Conservation (phyloP, 53 echinoderm and acorn worm species). For the Astropecten irregularis region DNA sequence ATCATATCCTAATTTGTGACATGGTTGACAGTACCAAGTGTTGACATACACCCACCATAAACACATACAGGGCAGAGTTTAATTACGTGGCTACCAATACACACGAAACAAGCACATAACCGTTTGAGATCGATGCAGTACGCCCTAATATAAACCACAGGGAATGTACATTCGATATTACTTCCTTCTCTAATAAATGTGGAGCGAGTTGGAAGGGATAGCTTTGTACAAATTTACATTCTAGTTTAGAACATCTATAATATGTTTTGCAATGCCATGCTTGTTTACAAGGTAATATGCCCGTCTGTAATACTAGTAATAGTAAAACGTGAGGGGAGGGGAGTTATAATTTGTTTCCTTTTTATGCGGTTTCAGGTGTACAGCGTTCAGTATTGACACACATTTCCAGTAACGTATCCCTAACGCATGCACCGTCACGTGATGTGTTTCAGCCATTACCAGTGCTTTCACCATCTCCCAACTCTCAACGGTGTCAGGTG, state of each 20-base stretch:
- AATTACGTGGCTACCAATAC: slow-evolving; percentile 15
- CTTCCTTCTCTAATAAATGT: background rate
- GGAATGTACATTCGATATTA: background rate
- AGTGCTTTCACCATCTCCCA: background rate
- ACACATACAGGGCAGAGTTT: background rate
- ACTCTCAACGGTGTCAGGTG: background rate
- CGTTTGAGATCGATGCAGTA: slow-evolving; percentile 13
- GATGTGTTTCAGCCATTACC: background rate
- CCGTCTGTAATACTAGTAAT: too few relatives aligned
- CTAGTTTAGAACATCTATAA: slow-evolving; percentile 5
- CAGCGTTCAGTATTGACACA: too few relatives aligned
- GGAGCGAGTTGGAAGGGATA: background rate
- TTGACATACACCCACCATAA: background rate
- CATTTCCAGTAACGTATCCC: too few relatives aligned
- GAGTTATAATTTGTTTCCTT: too few relatives aligned
- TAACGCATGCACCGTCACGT: background rate
- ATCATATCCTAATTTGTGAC: too few relatives aligned
- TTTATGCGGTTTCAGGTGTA: too few relatives aligned
- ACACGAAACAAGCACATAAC: background rate
- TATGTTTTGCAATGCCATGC: slow-evolving; percentile 7
- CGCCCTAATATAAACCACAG: slow-evolving; percentile 2
- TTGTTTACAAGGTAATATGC: too few relatives aligned
- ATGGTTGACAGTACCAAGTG: background rate
- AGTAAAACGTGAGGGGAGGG: too few relatives aligned
- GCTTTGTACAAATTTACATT: slow-evolving; percentile 2